A percentile compares a stretch with the other conserved stretches of the same genome.
These are phyloP conservation scores for Avahi laniger DNA, from an alignment of 2,797 vertebrate genomes.

Conservation along the genomic window DNA sequence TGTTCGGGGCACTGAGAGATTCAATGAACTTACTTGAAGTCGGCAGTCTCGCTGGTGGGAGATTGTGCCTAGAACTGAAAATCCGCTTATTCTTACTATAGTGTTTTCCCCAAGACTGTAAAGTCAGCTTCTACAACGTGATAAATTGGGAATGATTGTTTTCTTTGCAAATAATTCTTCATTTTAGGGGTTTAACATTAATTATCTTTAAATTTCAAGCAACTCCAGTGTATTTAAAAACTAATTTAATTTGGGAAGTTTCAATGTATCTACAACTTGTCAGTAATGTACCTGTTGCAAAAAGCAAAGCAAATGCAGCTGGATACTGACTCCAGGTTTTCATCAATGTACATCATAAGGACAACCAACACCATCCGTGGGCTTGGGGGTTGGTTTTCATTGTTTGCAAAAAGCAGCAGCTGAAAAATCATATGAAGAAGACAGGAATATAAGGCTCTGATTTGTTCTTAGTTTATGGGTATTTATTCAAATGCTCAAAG, in stretches of 20 bases:
- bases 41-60: neutral
- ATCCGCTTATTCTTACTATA: neutral
- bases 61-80: neutral
- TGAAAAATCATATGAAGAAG: conserved; percentile 21
- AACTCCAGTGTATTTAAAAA: conserved; percentile 30
- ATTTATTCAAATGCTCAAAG: conserved; percentile 17
- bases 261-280: neutral
- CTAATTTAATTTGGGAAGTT: conserved; percentile 28
- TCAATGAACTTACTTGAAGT: neutral
- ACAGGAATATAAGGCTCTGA: neutral
- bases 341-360: neutral
- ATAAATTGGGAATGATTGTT: neutral
- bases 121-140: neutral
- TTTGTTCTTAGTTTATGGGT: neutral
- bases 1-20: neutral
- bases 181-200: conserved; percentile 7
- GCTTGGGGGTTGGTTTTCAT: neutral
- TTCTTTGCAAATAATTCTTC: conserved; percentile 33
- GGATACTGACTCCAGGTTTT: neutral
- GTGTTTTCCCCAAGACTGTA: neutral
- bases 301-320: neutral
- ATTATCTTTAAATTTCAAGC: conserved; percentile 28
- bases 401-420: neutral
- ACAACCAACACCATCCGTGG: neutral
- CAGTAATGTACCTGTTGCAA: neutral